Base-by-base conservation (phyloP, 2,113 vertebrate species). In the Athene noctua region DNA sequence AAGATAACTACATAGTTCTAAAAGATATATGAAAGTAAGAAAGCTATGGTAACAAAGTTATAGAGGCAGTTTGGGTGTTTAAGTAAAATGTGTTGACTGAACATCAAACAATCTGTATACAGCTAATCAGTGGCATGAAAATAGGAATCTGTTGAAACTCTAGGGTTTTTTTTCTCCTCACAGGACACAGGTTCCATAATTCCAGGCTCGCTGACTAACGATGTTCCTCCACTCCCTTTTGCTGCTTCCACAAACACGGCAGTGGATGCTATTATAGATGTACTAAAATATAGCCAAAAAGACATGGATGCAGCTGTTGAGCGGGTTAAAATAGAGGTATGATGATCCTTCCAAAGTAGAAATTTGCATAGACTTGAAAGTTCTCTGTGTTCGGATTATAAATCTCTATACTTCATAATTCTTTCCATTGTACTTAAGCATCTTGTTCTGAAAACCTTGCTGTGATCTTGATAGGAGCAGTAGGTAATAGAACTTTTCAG, bases 211-310 rank as follows among this genome's bases (percentile, higher is more conserved):
- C 58, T 96, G 38, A 18, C 70, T 11, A 40, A 83, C 81, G 84
- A 97, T 4, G 68, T 95, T 75, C 25, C 91, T 91, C 79, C 18
- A 13, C 21, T 71, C 11, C 4, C 90, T 98, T 89, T 96, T 93
- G 15, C 46, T 79, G 26, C 97, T 66, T 92, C 96, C 3, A 13
- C 92, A 14, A 78, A 73, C 14, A 71, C 96, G 72, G 75, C 85
- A 10, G 98, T 98, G 73, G 98, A 97, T 8, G 96, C 98, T 32
- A 99, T 99, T 29, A 98, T 99, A 67, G 99, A 99, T 15, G 95
- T 99, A 38, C 96, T 99, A 23, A 99, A 98, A 90, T 99, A 99
- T 46, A 99, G 98, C 79, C 99, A 99, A 93, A 99, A 98, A 88
- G 99, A 99, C 96, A 97, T 99, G 98, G 99, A 99, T 34, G 96